Base-by-base conservation (phyloP, 2,797 vertebrate genomes). In the Fundulus diaphanus region DNA sequence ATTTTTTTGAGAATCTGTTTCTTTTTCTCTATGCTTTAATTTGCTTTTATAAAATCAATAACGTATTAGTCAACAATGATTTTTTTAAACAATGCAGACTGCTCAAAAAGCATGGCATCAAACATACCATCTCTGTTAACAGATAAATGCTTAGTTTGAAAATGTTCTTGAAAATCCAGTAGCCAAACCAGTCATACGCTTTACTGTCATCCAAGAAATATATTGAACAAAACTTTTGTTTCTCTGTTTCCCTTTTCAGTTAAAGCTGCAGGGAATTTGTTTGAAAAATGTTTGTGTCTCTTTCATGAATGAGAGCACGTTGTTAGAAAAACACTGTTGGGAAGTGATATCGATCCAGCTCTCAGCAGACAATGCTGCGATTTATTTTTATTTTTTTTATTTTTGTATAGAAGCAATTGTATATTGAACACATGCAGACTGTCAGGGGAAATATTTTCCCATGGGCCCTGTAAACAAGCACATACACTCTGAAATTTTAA, bases 331-430 rank as follows among this genome's bases (percentile, higher is more conserved):
- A 72, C 31, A 33, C n/a, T 12, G 13, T 70, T 12, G 5, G 9
- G 6, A 31, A 46, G 22, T 18, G 69, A 52, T 68, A 56, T 66
- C 22, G 24, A 65, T 77, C 69, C 2, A 27, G 52, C 37, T 74
- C n/a, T 70, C 22, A 44, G 35, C 31, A 73, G 54, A 72, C 3
- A 67, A 24, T 13, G 31, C 31, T 59, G 6, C 16, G 13, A 33
- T 9, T 2, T 63, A 22, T 24, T 35, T 4, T 27, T 56, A 3
- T 56, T 56, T 15, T 15, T n/a, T n/a, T n/a, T n/a, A n/a, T 46
- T 46, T 46, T 16, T 56, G 1, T 3, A 27, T 31, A 44, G 0
- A 76, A 61, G 11, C 44, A 66, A 20, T 7, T 24, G 27, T 35
- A 63, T 54, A 56, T 3, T 61, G 22, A 57, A 73, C 1, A 33